Evolutionary conservation across 2,888 invertebrate genomes (phyloP).

Genomic region (Nephrotoma guestfalica): DNA sequence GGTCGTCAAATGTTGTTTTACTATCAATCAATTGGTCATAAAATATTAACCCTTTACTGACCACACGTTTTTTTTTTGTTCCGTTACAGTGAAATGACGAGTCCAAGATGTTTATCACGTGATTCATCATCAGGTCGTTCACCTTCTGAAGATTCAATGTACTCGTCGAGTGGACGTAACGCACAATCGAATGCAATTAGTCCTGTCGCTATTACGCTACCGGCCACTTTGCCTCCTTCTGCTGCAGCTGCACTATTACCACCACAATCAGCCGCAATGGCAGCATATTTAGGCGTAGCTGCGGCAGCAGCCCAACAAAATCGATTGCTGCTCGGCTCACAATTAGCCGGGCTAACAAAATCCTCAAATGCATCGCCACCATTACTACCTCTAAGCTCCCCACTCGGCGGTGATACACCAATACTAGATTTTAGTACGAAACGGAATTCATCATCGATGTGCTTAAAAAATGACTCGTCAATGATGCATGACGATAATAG

Average conservation of each 20-base stretch:
- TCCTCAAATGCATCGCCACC: conserved; percentile 28
- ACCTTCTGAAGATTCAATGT: conserved; percentile 62
- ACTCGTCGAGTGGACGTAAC: conserved; percentile 44
- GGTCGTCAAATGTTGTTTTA: neutral
- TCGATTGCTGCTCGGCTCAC: conserved; percentile 59
- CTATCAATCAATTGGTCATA: neutral
- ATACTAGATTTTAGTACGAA: conserved; percentile 74
- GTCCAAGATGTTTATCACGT: conserved; percentile 68
- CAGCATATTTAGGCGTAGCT: conserved; percentile 61
- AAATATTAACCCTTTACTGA: neutral
- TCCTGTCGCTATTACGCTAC: conserved; percentile 48
- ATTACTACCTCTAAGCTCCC: conserved; percentile 39
- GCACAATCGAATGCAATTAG: conserved; percentile 35
- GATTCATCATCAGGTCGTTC: conserved; percentile 63
- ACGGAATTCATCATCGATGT: conserved; percentile 28
- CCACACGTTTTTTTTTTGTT: conserved; percentile 19
- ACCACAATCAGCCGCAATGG: conserved; percentile 69
- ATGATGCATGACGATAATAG: conserved; percentile 36
- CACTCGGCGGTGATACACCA: conserved; percentile 40
- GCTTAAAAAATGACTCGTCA: conserved; percentile 26
- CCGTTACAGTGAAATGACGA: conserved; percentile 56
- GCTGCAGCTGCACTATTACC: conserved; percentile 50
- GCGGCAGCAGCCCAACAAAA: conserved; percentile 60
- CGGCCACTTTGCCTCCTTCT: conserved; percentile 52
- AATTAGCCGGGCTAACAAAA: conserved; percentile 50